Percentiles rank a stretch among this genome's conserved stretches.
Conservation (phyloP, 2,113 vertebrate species). For the Numenius arquata region DNA sequence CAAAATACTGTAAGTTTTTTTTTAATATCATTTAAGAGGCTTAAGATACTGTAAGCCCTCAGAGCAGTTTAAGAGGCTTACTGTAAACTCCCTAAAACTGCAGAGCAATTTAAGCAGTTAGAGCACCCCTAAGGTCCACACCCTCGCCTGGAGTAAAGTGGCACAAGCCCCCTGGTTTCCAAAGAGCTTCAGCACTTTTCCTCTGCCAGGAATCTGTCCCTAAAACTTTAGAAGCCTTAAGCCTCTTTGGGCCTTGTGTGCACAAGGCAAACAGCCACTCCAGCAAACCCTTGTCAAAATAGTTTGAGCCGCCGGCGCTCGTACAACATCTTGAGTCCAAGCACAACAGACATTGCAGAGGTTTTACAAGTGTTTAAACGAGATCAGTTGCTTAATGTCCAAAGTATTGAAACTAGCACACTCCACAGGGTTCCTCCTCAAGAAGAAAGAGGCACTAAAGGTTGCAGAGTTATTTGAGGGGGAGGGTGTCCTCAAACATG, state of each 20-base stretch:
- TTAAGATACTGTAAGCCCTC: slow-evolving; percentile 56
- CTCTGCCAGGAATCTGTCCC: background rate
- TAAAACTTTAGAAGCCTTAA: slow-evolving; percentile 36
- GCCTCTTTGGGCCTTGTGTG: background rate
- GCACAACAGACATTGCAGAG: background rate
- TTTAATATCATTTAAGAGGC: slow-evolving; percentile 54
- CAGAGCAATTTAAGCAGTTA: slow-evolving; percentile 49
- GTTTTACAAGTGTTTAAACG: background rate
- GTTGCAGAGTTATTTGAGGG: background rate
- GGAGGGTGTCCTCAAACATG: accelerated
- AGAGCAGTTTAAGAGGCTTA: slow-evolving; percentile 61
- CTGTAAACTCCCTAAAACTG: slow-evolving; percentile 56
- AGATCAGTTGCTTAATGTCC: background rate
- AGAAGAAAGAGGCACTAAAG: background rate
- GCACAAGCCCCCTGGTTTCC: background rate
- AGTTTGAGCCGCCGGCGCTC: background rate
- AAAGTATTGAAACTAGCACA: background rate
- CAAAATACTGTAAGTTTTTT: slow-evolving; percentile 16
- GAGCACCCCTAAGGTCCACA: background rate
- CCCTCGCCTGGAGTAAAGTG: background rate
- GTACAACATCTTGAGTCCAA: background rate
- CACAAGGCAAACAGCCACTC: background rate
- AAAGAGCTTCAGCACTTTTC: background rate
- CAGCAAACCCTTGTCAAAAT: slow-evolving; percentile 16
- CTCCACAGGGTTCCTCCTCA: background rate